Percentiles rank a stretch among this genome's conserved stretches.
phyloP scores from a whole-genome alignment of 1,140 invertebrate species.

The Eubasilissa regina region DNA sequence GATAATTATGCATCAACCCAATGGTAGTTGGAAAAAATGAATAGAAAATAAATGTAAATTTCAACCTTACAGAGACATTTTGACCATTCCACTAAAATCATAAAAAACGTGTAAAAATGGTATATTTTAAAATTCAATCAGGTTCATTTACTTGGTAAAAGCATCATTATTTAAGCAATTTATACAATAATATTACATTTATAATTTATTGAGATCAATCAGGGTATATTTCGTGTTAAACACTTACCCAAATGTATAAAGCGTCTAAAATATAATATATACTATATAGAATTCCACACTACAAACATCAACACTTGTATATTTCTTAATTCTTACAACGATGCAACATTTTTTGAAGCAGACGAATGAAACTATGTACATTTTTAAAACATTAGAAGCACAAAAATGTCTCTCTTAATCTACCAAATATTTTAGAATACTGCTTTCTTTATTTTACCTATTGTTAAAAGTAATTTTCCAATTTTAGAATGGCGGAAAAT shows the following conservation, averaged over 20 bases:
- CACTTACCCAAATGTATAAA: not conserved
- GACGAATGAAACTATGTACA: not conserved
- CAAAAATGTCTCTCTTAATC: not conserved
- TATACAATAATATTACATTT: too few species aligned
- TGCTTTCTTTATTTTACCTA: not conserved
- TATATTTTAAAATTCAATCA: too few species aligned
- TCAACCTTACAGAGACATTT: too few species aligned
- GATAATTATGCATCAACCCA: too few species aligned
- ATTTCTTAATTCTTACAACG: constrained; percentile 15
- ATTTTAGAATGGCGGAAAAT: too few species aligned
- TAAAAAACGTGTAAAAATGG: too few species aligned
- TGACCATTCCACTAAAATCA: too few species aligned
- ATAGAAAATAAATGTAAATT: too few species aligned
- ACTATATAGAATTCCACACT: not conserved
- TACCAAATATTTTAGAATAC: constrained; percentile 21
- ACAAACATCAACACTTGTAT: constrained; percentile 31
- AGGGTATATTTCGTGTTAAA: not conserved
- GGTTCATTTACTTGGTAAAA: too few species aligned
- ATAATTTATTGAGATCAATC: not conserved
- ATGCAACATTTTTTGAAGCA: constrained; percentile 26
- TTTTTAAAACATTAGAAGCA: not conserved
- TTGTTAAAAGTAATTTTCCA: too few species aligned
- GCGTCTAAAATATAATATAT: not conserved
- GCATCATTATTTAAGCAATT: too few species aligned
- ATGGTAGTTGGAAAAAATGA: too few species aligned